Percentiles rank a stretch among this genome's conserved stretches.
Conservation (phyloP, 2,113 vertebrate species). For the Chlorodrepanis virens region DNA sequence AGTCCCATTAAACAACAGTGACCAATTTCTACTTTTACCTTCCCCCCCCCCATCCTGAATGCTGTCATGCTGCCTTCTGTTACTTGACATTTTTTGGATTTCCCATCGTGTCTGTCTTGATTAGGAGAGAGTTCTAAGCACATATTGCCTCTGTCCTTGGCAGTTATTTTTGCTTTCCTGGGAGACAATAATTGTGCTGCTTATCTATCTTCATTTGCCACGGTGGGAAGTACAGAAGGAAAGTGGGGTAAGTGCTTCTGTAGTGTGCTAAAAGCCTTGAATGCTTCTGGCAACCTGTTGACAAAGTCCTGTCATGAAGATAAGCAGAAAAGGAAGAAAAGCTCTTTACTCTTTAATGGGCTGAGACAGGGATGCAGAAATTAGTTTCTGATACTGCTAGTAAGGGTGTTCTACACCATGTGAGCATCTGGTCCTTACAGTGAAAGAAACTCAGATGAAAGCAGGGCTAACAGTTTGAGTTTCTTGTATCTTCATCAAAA, state of each 20-base stretch:
- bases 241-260: constrained; percentile 1
- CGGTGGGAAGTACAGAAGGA: background rate
- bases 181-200: background rate
- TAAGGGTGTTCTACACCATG: accelerated
- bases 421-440: background rate
- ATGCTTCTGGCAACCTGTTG: constrained; percentile 33
- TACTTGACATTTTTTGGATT: constrained; percentile 24
- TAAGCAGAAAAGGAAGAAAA: background rate
- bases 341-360: background rate
- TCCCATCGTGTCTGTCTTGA: background rate
- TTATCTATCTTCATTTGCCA: constrained; percentile 34
- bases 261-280: background rate
- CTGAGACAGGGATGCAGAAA: background rate
- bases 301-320: background rate
- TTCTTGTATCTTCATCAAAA: background rate
- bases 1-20: background rate
- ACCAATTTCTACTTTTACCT: background rate
- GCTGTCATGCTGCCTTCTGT: constrained; percentile 8
- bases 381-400: background rate
- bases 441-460: background rate
- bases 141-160: constrained; percentile 15
- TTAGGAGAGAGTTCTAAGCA: background rate
- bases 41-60: background rate
- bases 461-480: background rate
- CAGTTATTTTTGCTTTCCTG: constrained; percentile 32